Percentiles rank a stretch among this genome's conserved stretches.
These are phyloP conservation scores for Ptychadena robeensis DNA, from an alignment of 2,797 vertebrate genomes.

Conservation along the genomic window DNA sequence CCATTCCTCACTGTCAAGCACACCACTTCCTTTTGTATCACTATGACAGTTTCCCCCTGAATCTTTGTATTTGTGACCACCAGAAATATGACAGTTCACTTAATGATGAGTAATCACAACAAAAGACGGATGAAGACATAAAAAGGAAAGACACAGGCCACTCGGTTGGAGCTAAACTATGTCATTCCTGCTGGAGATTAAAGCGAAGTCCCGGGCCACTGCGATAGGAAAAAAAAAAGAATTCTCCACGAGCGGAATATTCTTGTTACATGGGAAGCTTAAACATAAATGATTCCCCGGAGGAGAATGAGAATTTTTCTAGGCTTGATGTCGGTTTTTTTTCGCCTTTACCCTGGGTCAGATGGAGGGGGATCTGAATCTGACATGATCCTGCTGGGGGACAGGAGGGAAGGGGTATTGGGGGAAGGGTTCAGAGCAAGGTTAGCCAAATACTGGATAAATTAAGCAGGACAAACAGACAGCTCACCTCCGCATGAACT, in stretches of 20 bases:
- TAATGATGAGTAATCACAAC: not conserved
- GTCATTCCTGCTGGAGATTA: not conserved
- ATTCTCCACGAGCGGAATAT: slow-evolving; percentile 15
- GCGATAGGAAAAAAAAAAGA: slow-evolving; percentile 1
- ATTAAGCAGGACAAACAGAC: slow-evolving; percentile 86
- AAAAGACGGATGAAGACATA: not conserved
- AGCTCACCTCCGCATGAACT: slow-evolving; percentile 83
- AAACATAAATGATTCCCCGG: slow-evolving; percentile 65
- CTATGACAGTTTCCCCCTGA: too few species aligned
- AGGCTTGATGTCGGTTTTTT: slow-evolving; percentile 56
- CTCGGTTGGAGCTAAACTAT: not conserved
- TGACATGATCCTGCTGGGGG: slow-evolving; percentile 74
- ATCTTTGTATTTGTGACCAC: too few species aligned
- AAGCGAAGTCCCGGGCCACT: slow-evolving; percentile 34
- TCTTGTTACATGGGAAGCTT: slow-evolving; percentile 60
- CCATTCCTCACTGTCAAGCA: too few species aligned
- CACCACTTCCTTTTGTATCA: too few species aligned
- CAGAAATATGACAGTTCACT: too few species aligned
- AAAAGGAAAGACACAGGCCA: not conserved
- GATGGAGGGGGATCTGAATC: slow-evolving; percentile 67
- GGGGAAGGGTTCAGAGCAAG: slow-evolving; percentile 92
- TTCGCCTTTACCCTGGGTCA: slow-evolving; percentile 59
- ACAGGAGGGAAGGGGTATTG: slow-evolving; percentile 82
- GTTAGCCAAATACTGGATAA: slow-evolving; percentile 98
- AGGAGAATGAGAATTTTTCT: not conserved